Base-by-base conservation (phyloP, 2,888 invertebrate species). In the Scaptomyza polygonia region DNA sequence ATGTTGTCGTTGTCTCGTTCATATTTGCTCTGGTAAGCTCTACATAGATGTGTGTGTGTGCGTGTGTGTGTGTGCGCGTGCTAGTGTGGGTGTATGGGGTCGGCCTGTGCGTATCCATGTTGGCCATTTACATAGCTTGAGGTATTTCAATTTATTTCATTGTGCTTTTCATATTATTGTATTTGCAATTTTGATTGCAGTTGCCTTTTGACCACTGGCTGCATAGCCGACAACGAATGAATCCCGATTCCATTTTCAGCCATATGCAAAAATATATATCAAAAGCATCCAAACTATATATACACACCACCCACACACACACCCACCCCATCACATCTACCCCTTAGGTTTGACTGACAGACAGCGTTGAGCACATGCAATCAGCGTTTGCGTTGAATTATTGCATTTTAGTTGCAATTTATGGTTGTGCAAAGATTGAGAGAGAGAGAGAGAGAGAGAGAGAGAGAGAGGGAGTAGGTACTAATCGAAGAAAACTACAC, bases 131-230 rank as follows among this genome's bases (percentile, higher is more conserved):
- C 88, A 86, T 81, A 75, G 81, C 88, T 84, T 83, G 78, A 78
- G 88, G 84, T 88, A 84, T 84, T 84, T 83, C 88, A 83, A 86
- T 84, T 84, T 88, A 84, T 84, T 88, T 88, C 86, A 88, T 88
- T 88, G 84, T 88, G 86, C 84, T 83, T 83, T 86, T 86, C 86
- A 88, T 84, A 84, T 88, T 84, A 84, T 84, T 84, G 88, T 83
- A 86, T 84, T 84, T 84, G 84, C 88, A 84, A 84, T 86, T 84
- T 84, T 84, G 83, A 84, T 84, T 83, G 83, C 87, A 85, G 79
- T 81, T 87, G 86, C 83, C 86, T 75, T 73, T 75, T 79, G 71
- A 70, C 82, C 78, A 67, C 30, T 59, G 67, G 72, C 65, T 44
- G 52, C 65, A 63, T 65, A 57, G 59, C 64, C 59, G 53, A 62